A percentile compares a stretch with the other conserved stretches of the same genome.
phyloP scores from a whole-genome alignment of 1,140 invertebrate genomes.

The Sarcophaga bullata region DNA sequence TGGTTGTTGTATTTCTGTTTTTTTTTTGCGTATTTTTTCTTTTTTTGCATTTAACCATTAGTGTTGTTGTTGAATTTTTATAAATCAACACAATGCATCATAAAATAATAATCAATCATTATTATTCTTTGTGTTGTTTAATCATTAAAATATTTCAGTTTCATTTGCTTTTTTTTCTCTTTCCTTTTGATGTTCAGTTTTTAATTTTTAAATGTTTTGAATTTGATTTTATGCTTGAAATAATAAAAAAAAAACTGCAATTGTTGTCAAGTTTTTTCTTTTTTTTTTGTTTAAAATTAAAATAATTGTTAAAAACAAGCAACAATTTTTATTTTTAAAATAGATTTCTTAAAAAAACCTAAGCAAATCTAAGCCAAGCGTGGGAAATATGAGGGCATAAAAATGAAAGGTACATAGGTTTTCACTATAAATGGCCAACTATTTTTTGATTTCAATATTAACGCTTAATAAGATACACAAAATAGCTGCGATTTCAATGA shows the following conservation, averaged over 20 bases:
- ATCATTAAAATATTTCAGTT: background rate
- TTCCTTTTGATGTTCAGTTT: no score
- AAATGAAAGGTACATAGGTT: background rate
- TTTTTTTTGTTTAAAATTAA: background rate
- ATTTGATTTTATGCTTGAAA: no score
- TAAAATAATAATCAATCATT: conserved; percentile 27
- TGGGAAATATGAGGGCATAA: background rate
- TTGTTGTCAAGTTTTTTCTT: background rate
- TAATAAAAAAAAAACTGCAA: background rate
- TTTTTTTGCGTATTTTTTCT: background rate
- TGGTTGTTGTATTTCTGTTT: background rate
- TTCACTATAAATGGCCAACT: background rate
- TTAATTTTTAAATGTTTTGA: no score
- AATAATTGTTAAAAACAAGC: background rate
- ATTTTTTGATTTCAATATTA: no score
- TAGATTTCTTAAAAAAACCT: background rate
- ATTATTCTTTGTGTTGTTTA: background rate
- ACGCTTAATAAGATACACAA: no score
- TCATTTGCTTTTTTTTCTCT: background rate
- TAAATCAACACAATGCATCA: conserved; percentile 26
- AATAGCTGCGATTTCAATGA: no score
- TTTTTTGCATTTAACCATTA: no score
- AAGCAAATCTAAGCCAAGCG: background rate
- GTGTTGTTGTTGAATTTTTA: conserved; percentile 1
- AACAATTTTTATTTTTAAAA: background rate